Percentiles rank a stretch among this genome's conserved stretches.
These are phyloP conservation scores for Geococcyx californianus DNA, from an alignment of 2,113 vertebrate genomes.

Conservation along the genomic window DNA sequence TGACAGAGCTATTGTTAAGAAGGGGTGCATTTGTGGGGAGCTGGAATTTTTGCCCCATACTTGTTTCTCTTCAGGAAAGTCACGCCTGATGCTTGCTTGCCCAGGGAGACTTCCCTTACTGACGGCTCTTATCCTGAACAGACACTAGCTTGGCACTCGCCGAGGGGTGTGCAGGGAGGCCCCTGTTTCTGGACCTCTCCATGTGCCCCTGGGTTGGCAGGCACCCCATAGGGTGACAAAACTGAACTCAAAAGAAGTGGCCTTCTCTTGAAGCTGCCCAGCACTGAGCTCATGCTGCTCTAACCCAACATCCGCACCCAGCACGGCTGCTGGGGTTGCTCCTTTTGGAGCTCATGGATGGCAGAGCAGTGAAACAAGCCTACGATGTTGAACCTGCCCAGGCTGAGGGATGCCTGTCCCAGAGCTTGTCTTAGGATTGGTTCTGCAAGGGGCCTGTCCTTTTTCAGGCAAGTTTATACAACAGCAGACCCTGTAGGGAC, in stretches of 20 bases:
- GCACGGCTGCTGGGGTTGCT: neutral
- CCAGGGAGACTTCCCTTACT: neutral
- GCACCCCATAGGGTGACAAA: neutral
- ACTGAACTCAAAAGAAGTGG: neutral
- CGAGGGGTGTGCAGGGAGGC: neutral
- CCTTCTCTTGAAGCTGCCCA: neutral
- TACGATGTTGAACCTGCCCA: neutral
- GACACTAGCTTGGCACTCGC: neutral
- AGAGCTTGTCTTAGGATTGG: neutral
- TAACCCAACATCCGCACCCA: neutral
- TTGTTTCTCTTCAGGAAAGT: conserved; percentile 30
- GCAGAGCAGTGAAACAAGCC: neutral
- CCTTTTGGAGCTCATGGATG: neutral
- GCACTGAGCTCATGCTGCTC: neutral
- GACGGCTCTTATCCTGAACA: neutral
- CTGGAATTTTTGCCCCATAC: neutral
- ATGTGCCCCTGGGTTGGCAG: neutral
- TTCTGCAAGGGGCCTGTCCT: neutral
- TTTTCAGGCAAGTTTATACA: accelerated
- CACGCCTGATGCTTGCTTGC: neutral
- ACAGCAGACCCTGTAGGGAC: neutral
- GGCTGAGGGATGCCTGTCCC: accelerated
- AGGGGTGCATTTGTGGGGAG: neutral
- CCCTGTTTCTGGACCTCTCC: neutral
- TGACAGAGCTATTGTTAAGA: conserved; percentile 54